These are phyloP conservation scores for Plagodis pulveraria DNA, from an alignment of 2,888 invertebrate species.

Conservation along the genomic window DNA sequence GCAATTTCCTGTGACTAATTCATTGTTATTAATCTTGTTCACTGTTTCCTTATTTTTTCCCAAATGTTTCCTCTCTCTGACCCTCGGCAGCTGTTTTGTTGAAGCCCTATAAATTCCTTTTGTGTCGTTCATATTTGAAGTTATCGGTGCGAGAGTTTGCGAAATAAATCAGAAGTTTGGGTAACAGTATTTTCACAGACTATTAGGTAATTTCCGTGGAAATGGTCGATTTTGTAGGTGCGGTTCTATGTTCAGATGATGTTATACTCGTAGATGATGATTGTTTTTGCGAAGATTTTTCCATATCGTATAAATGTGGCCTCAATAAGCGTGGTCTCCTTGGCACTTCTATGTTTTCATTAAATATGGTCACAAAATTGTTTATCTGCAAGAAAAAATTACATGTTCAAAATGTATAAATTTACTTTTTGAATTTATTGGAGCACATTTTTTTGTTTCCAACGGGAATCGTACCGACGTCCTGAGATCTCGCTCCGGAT, in stretches of 20 bases:
- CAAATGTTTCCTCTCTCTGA: conserved; percentile 26
- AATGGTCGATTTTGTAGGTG: conserved; percentile 18
- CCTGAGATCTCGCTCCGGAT: no score
- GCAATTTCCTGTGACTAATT: conserved; percentile 75
- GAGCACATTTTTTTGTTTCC: no score
- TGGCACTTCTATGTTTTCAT: no score
- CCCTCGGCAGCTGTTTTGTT: conserved; percentile 31
- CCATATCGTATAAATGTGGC: no score
- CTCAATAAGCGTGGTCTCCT: no score
- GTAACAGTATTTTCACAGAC: conserved; percentile 30
- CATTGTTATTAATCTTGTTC: conserved; percentile 71
- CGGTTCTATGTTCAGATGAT: neutral
- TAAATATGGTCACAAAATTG: no score
- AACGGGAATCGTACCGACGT: no score
- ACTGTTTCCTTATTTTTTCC: conserved; percentile 56
- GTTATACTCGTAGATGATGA: no score
- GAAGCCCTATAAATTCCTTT: conserved; percentile 32
- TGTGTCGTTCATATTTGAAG: conserved; percentile 33
- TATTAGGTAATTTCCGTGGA: conserved; percentile 26
- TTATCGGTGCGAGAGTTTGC: conserved; percentile 29
- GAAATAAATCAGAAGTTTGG: conserved; percentile 31
- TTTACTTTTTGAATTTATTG: no score
- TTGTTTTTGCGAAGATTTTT: no score
- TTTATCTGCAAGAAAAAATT: no score
- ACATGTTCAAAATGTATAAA: no score